Evolutionary conservation across 2,888 invertebrate species (phyloP).

Genomic region (Lathronympha strigana): DNA sequence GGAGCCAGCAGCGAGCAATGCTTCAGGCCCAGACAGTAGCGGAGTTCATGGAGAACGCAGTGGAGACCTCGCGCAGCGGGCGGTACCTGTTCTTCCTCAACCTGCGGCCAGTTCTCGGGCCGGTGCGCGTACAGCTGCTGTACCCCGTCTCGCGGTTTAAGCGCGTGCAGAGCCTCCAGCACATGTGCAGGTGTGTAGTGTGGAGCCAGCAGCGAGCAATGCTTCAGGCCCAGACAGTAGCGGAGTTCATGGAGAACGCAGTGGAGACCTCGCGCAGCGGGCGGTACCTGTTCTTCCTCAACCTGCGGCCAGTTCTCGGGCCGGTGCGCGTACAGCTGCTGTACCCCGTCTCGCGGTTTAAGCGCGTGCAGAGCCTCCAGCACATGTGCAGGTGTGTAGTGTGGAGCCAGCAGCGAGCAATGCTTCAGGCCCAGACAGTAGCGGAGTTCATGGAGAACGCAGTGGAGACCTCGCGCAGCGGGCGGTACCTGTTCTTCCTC

Average conservation of each 20-base stretch:
- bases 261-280: constrained; percentile 73
- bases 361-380: constrained; percentile 95
- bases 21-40: constrained; percentile 89
- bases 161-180: constrained; percentile 96
- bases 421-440: constrained; percentile 90
- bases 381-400: constrained; percentile 95
- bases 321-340: constrained; percentile 96
- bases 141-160: constrained; percentile 97
- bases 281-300: constrained; percentile 85
- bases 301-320: constrained; percentile 93
- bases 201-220: too few relatives aligned
- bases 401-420: too few relatives aligned
- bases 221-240: too few relatives aligned
- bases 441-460: constrained; percentile 57
- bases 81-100: constrained; percentile 87
- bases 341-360: constrained; percentile 96
- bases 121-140: constrained; percentile 94
- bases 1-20: background rate
- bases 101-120: constrained; percentile 94
- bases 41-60: background rate
- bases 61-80: constrained; percentile 69
- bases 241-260: background rate
- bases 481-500: too few relatives aligned
- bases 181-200: constrained; percentile 91
- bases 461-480: constrained; percentile 75